These are phyloP conservation scores for Lordiphosa andalusiaca DNA, from an alignment of 2,888 invertebrate species.

Conservation along the genomic window DNA sequence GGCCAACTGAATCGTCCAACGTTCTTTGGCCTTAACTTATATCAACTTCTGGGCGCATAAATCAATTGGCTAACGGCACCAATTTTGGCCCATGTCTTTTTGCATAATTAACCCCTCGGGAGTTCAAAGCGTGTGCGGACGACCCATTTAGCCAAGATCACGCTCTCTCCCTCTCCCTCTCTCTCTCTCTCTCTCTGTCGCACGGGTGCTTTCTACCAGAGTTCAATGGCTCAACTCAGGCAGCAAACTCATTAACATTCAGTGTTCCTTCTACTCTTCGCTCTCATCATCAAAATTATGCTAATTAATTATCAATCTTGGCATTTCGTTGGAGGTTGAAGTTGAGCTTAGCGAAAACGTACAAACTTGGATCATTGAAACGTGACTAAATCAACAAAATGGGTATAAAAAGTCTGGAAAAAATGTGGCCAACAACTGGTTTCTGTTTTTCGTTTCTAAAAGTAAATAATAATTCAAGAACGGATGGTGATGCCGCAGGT, in stretches of 20 bases:
- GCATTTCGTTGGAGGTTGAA: too few species aligned
- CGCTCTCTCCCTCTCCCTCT: background rate
- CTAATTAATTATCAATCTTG: background rate
- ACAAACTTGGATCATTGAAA: too few species aligned
- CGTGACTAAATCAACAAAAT: too few species aligned
- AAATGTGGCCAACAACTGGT: too few species aligned
- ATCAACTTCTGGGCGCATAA: slow-evolving; percentile 61
- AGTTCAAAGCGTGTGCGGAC: slow-evolving; percentile 58
- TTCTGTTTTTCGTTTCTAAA: too few species aligned
- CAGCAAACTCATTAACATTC: slow-evolving; percentile 32
- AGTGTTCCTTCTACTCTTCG: slow-evolving; percentile 12
- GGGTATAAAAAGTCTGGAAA: too few species aligned
- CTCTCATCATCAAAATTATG: slow-evolving; percentile 19
- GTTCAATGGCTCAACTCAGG: slow-evolving; percentile 36
- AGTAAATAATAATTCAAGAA: too few species aligned
- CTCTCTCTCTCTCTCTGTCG: background rate
- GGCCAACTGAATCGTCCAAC: slow-evolving; percentile 35
- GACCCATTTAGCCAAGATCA: slow-evolving; percentile 25
- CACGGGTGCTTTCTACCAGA: slow-evolving; percentile 14
- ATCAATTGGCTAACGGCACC: slow-evolving; percentile 60
- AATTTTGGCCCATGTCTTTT: background rate
- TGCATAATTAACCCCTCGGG: slow-evolving; percentile 38
- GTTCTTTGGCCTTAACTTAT: slow-evolving; percentile 44
- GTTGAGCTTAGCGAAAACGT: too few species aligned
- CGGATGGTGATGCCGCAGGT: too few species aligned